A percentile compares a stretch with the other conserved stretches of the same genome.
Conservation (phyloP, 2,888 invertebrate species). For the Himalopsyche japonica region DNA sequence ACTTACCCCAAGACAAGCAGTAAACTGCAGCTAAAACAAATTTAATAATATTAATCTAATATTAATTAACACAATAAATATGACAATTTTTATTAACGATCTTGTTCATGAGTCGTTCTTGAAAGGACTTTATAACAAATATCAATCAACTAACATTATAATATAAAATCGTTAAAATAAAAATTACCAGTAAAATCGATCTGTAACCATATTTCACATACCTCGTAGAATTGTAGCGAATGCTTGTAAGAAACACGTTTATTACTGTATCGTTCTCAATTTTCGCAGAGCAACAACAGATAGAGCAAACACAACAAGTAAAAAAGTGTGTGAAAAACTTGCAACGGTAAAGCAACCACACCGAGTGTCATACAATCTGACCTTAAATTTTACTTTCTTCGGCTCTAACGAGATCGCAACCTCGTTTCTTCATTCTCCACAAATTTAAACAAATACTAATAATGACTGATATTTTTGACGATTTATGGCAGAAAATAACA, state of each 20-base stretch:
- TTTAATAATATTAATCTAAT: no score
- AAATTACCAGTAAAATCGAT: no score
- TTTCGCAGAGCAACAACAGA: not conserved
- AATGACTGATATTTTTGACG: not conserved
- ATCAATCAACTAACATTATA: no score
- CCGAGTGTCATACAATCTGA: conserved; percentile 20
- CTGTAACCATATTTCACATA: not conserved
- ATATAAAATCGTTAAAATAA: no score
- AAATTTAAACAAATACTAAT: not conserved
- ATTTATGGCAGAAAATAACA: no score
- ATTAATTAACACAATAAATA: no score
- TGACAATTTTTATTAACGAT: no score
- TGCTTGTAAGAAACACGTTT: not conserved
- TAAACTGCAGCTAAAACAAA: no score
- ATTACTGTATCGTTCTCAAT: not conserved
- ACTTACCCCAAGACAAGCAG: no score
- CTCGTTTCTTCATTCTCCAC: conserved; percentile 22
- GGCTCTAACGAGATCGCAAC: conserved; percentile 27
- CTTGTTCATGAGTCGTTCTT: no score
- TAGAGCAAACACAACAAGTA: not conserved
- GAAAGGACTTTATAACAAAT: no score
- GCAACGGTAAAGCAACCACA: conserved; percentile 18
- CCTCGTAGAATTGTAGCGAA: not conserved
- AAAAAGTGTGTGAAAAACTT: conserved; percentile 17
- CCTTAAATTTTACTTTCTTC: conserved; percentile 32